Conservation (phyloP, 2,113 vertebrate species). For the Corythaeola cristata region DNA sequence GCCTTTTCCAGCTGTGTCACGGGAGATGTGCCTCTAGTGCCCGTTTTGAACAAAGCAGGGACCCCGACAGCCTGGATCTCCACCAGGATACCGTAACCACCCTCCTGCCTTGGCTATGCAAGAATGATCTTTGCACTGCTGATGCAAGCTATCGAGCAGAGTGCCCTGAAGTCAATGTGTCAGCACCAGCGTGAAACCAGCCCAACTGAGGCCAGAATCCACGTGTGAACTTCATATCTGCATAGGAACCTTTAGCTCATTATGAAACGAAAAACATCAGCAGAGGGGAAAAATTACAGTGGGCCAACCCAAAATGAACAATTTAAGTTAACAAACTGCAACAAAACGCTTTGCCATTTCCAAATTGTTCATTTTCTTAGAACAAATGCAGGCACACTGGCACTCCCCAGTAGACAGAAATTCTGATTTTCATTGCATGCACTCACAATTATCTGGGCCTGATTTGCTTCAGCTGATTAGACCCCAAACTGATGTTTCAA, state of each 20-base stretch:
- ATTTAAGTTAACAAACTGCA: neutral
- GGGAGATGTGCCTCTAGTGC: no score
- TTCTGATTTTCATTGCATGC: neutral
- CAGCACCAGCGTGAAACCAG: neutral
- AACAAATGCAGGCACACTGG: neutral
- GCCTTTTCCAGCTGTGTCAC: neutral
- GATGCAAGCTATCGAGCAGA: no score
- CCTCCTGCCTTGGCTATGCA: neutral
- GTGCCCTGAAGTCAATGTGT: neutral
- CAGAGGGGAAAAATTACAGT: neutral
- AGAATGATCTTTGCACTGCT: neutral
- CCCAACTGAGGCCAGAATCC: neutral
- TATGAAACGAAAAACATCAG: neutral
- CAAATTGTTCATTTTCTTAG: neutral
- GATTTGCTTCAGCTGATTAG: neutral
- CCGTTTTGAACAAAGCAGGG: rapidly evolving
- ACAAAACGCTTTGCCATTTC: neutral
- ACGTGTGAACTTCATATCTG: neutral
- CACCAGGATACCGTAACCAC: neutral
- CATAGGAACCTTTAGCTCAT: neutral
- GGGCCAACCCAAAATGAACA: neutral
- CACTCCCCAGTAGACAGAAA: neutral
- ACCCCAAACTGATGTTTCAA: neutral
- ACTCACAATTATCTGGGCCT: neutral
- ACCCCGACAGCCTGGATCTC: neutral